Evolutionary conservation across 1,140 invertebrate genomes (phyloP), one percentile per base, ranked within the genome.

Genomic region (Trichonephila clavipes): DNA sequence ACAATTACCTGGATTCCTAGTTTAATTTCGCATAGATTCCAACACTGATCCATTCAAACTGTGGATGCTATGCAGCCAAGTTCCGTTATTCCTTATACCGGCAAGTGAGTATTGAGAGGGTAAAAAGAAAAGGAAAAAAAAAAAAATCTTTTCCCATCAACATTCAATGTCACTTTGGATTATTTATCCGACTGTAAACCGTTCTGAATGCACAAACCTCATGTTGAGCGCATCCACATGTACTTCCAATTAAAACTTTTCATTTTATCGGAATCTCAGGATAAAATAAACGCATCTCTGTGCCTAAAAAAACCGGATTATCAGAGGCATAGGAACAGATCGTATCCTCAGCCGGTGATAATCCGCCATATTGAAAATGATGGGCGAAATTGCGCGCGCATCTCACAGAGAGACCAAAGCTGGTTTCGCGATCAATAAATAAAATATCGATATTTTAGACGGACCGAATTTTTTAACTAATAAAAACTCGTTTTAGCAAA

Each of bases 311-410:
- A 85, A 85, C 77, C 51, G 69, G 89, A 81, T 81, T 40, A 90
- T 24, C 21, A 82, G 34, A 82, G 72, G 77, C 77, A 19, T 19
- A 88, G 62, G 28, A 88, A 62, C n/a, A 40, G 34, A 88, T 62
- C 28, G 51, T 82, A 19, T 40, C 88, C 34, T 58, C 89, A 21
- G 34, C 72, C 72, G 89, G 89, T 90, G 72, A 58, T 90, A 90
- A 90, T 90, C 89, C 89, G 89, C 89, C 89, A 90, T 90, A 81
- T 90, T 90, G 89, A 44, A 90, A 90, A 82, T 90, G 89, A 90
- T 90, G 89, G 58, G 72, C 21, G 69, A 81, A 40, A 34, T 62
- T 90, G 87, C 87, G 87, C 62, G 64, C 87, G 87, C 87, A 88
- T 62, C 51, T 19, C 34, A 1, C 8, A 34, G 44, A 28, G 10